Evolutionary conservation across 1,140 invertebrate genomes (phyloP), one percentile per base, ranked within the genome.

Genomic region (Aphelinus certus): DNA sequence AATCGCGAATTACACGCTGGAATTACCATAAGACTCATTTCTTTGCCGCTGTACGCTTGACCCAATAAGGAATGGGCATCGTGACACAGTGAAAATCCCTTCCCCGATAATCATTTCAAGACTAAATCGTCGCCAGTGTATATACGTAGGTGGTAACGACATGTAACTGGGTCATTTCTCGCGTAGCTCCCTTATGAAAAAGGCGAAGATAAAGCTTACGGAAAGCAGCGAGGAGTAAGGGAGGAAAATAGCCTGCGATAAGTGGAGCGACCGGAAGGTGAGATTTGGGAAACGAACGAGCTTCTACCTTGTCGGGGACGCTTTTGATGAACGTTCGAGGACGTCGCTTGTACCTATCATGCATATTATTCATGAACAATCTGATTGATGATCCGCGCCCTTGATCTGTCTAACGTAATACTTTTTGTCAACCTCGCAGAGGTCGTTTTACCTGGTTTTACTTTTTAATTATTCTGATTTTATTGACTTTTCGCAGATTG

Each of bases 111-210:
- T 70, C 64, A 75, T 60, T 60, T 45, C 47, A 3, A 55, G 56
- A 46, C 55, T 60, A 42, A 65, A 60, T 71, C 9, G 53, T 42
- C 47, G 26, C 42, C 2, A 58, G 42, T 51, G 26, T 53, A 70
- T 46, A 3, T 45, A 9, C 45, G 3, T 46, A 51, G 46, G n/a
- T 42, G 56, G 64, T 64, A 75, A 75, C 47, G 62, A 65, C 63
- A 75, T 70, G 67, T 43, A 75, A 65, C 45, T 75, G 9, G 73
- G 73, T 53, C 73, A 65, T 26, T 9, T 61, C 48, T 67, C 56
- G 46, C 7, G 7, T 9, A 9, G 10, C 3, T 47, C 45, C 7
- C 9, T 1, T 43, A 56, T 4, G 57, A 7, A 68, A 60, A 74
- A 10, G 26, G 47, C 42, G n/a, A 51, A 63, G 72, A 73, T 55